Conservation (phyloP, 2,888 invertebrate genomes). For the Empis stercorea region DNA sequence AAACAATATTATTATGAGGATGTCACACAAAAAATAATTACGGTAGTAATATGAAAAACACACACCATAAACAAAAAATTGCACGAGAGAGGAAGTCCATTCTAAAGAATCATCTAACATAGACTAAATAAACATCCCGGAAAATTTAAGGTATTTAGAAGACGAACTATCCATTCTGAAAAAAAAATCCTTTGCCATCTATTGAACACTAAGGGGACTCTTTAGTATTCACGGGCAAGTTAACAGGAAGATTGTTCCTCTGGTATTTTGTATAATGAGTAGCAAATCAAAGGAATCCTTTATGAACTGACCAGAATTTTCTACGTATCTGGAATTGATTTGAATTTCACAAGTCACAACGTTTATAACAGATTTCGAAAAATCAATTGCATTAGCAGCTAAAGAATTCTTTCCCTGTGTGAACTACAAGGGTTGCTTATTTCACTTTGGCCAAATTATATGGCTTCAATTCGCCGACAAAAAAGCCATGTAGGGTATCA, state of each 20-base stretch:
- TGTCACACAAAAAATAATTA: too few relatives aligned
- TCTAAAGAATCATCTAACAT: constrained; percentile 1
- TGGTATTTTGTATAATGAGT: constrained; percentile 5
- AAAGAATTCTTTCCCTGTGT: constrained; percentile 1
- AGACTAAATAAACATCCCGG: constrained; percentile 2
- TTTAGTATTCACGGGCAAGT: constrained; percentile 5
- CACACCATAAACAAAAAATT: too few relatives aligned
- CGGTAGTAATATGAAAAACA: too few relatives aligned
- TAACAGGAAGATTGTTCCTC: constrained; percentile 2
- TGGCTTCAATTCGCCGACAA: too few relatives aligned
- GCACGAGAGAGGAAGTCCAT: too few relatives aligned
- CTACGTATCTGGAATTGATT: background rate
- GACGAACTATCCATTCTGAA: constrained; percentile 3
- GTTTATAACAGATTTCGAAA: background rate
- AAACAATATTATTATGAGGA: too few relatives aligned
- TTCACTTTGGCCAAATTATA: constrained; percentile 2
- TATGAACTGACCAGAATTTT: background rate
- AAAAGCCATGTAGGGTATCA: too few relatives aligned
- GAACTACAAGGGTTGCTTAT: constrained; percentile 4
- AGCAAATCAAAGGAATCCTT: constrained; percentile 2
- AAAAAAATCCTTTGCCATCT: constrained; percentile 3
- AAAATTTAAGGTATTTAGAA: constrained; percentile 2
- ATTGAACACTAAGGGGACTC: constrained; percentile 4
- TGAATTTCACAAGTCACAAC: background rate
- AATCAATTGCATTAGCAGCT: background rate